Evolutionary conservation across 2,113 vertebrate species (phyloP).

Genomic region (Colaptes auratus): DNA sequence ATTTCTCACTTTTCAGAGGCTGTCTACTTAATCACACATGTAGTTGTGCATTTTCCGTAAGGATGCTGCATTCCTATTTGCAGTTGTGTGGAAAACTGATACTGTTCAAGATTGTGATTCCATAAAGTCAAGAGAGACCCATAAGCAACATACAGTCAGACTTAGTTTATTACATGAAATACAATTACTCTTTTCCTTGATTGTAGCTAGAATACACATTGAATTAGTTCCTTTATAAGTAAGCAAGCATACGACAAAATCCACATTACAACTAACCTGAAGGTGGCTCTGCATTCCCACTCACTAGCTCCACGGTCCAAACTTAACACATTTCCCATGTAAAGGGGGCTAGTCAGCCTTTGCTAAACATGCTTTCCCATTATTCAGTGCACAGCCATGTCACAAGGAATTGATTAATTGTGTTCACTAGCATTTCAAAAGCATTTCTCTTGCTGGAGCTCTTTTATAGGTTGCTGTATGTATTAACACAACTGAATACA

Average conservation of each 20-base stretch:
- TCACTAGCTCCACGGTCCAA: background rate
- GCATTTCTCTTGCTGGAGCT: constrained; percentile 11
- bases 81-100: background rate
- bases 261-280: background rate
- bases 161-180: background rate
- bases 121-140: background rate
- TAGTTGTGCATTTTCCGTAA: background rate
- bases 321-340: background rate
- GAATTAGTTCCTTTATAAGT: background rate
- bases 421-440: constrained; percentile 44
- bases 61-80: background rate
- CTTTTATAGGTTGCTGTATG: background rate
- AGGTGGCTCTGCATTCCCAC: background rate
- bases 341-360: background rate
- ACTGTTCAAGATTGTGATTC: background rate
- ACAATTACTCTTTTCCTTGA: background rate
- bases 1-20: background rate
- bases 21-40: background rate
- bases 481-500: constrained; percentile 13
- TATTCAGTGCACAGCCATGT: background rate
- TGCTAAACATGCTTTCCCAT: background rate
- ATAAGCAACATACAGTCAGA: background rate
- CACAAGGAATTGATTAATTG: background rate
- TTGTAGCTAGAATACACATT: background rate
- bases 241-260: background rate